phyloP scores from a whole-genome alignment of 1,140 invertebrate genomes.

The Bombus impatiens region DNA sequence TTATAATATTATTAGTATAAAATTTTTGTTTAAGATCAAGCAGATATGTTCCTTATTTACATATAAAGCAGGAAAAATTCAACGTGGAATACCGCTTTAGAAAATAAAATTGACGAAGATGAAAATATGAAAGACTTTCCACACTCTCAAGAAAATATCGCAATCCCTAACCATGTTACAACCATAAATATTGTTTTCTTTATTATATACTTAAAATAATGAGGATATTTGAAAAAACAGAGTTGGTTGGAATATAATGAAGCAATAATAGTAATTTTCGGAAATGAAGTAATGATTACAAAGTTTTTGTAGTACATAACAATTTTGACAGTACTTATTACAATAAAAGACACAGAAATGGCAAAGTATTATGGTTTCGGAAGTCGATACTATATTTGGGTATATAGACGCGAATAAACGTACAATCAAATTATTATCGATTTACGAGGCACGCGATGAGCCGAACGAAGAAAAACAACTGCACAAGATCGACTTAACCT shows the following conservation, averaged over 20 bases:
- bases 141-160: background rate
- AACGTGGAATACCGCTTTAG: no score
- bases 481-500: slow-evolving; percentile 16
- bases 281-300: background rate
- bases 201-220: background rate
- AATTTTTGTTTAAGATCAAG: no score
- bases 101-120: no score
- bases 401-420: slow-evolving; percentile 1
- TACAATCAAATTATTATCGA: slow-evolving; percentile 28
- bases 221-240: background rate
- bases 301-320: background rate
- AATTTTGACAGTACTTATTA: background rate
- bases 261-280: background rate
- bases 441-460: slow-evolving; percentile 11
- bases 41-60: no score
- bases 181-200: background rate
- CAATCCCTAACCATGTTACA: background rate
- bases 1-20: no score
- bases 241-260: background rate
- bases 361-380: background rate
- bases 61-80: no score
- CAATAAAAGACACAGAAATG: background rate
- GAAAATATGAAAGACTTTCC: no score
- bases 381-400: background rate
- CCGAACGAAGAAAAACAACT: background rate